Conservation (phyloP, 2,113 vertebrate genomes). For the Pluvianellus socialis region DNA sequence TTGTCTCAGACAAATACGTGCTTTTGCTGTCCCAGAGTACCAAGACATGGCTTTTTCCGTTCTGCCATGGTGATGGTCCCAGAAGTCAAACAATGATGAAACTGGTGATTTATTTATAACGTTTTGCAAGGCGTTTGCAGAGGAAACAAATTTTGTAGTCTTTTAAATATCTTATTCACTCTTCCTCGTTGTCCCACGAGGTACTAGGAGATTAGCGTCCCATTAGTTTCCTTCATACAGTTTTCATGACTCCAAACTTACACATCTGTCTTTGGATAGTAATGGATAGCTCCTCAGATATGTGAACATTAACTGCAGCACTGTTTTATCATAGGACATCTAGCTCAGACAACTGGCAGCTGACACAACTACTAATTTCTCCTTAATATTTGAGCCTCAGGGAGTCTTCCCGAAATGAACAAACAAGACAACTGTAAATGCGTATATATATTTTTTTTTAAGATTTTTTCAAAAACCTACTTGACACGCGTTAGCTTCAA, state of each 20-base stretch:
- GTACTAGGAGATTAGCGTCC: background rate
- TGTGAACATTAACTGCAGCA: background rate
- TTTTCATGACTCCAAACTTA: constrained; percentile 17
- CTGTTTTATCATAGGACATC: background rate
- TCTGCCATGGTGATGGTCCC: background rate
- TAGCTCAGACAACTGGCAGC: background rate
- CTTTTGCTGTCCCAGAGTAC: background rate
- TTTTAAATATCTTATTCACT: background rate
- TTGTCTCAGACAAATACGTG: background rate
- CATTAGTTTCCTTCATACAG: constrained; percentile 18
- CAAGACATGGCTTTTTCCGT: background rate
- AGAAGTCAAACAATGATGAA: constrained; percentile 14
- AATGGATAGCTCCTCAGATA: background rate
- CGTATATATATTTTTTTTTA: background rate
- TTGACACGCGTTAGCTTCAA: background rate
- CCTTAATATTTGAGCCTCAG: background rate
- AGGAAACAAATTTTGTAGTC: background rate
- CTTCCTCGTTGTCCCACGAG: background rate
- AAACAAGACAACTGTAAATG: background rate
- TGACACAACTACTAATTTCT: background rate
- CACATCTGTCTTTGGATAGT: background rate
- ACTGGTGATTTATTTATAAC: constrained; percentile 14
- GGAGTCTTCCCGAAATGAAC: background rate
- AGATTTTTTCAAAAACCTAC: background rate
- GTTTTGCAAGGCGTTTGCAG: background rate